Base-by-base conservation (phyloP, 1,140 invertebrate genomes). In the Formica selysi region DNA sequence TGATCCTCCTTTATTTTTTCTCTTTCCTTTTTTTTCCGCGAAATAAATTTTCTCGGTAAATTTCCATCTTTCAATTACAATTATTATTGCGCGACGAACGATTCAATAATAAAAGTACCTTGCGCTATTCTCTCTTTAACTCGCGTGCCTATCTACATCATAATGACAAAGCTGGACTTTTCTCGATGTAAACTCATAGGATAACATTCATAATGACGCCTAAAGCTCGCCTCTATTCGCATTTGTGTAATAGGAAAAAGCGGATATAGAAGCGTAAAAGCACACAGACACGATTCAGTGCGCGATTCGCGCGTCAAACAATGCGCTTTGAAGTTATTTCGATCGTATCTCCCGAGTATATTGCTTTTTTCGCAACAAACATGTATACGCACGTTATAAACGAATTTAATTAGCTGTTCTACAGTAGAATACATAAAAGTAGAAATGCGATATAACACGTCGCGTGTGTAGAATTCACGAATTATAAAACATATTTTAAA, bases 51-150 rank as follows among this genome's bases (percentile, higher is more conserved):
- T 41, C 32, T 41, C 10, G 10, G 38, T 61, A 41, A 73, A 44
- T 44, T 81, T 70, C 26, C 32, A 26, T 13, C 22, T 7, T 22
- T 61, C 38, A 6, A 51, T 48, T 26, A 48, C 26, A n/a, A 41
- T 83, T 26, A 36, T 74, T 54, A 44, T 61, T 4, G 19, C 4
- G 38, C 3, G 8, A 54, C 8, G 38, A 59, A 57, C 36, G 10
- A 74, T 83, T 61, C 10, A 10, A 36, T 61, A 48, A 81, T 73
- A 38, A 59, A 59, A 83, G 29, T 4, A 59, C 29, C 36, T 57
- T 41, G 44, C 26, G 41, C n/a, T 44, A 83, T 74, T 51, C 36
- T 26, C 68, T 22, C 68, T 83, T 83, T 74, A 83, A 74, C 62
- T 48, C 79, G 38, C 22, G 19, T 11, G 10, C 6, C 48, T 68